These are phyloP conservation scores for Rutilus rutilus DNA, from an alignment of 2,113 vertebrate genomes.

Conservation along the genomic window DNA sequence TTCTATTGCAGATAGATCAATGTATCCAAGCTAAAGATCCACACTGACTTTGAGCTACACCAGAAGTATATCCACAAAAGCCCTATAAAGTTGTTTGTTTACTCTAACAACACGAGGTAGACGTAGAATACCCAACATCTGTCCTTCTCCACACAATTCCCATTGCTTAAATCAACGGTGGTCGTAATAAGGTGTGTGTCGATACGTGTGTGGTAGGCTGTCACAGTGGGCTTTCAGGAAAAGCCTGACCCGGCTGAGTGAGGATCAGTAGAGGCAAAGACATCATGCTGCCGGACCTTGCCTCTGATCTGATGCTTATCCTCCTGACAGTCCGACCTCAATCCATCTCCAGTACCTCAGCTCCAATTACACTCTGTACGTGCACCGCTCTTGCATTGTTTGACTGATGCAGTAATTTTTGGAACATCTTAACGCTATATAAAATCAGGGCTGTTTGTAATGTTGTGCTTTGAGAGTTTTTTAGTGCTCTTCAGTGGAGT, in stretches of 20 bases:
- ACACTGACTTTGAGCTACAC: neutral
- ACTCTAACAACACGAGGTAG: neutral
- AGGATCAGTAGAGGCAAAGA: slow-evolving; percentile 60
- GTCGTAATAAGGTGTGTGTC: slow-evolving; percentile 12
- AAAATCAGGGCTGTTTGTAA: slow-evolving; percentile 11
- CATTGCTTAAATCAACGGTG: neutral
- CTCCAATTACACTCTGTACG: slow-evolving; percentile 40
- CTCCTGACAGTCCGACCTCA: slow-evolving; percentile 44
- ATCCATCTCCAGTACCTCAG: slow-evolving; percentile 41
- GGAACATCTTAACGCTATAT: neutral
- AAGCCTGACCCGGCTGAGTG: slow-evolving; percentile 56
- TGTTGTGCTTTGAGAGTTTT: slow-evolving; percentile 11
- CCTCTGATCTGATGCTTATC: slow-evolving; percentile 65
- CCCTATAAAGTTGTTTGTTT: slow-evolving; percentile 27
- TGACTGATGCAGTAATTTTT: neutral
- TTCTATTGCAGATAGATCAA: neutral
- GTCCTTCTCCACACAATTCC: neutral
- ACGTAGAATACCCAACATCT: neutral
- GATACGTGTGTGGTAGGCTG: slow-evolving; percentile 25
- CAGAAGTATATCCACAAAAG: neutral
- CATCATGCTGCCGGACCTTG: slow-evolving; percentile 60
- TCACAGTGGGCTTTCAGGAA: slow-evolving; percentile 43
- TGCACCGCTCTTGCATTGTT: neutral
- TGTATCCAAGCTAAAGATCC: neutral
- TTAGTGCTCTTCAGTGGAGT: slow-evolving; percentile 30